Evolutionary conservation across 53 echinoderm and acorn worm genomes (phyloP).

Genomic region (Echinometra lucunter): DNA sequence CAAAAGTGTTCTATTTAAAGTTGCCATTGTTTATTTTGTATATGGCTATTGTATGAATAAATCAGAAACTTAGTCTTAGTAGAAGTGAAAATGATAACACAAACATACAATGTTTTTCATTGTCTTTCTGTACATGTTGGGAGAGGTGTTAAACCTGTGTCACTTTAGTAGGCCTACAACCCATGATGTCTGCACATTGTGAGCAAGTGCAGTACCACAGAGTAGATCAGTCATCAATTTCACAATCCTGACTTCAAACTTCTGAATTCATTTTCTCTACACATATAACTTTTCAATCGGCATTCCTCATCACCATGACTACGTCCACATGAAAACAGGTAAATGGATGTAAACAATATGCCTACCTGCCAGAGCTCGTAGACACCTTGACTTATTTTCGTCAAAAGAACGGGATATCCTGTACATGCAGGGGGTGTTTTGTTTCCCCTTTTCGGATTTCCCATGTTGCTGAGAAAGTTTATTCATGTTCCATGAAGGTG

Average conservation of each 20-base stretch:
- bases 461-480: constrained; percentile 21
- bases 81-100: too few relatives aligned
- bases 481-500: background rate
- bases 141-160: background rate
- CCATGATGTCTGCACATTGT: background rate
- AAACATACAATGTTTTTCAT: too few relatives aligned
- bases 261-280: background rate
- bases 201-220: background rate
- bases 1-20: background rate
- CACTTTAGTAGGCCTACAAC: background rate
- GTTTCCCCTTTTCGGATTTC: constrained; percentile 47
- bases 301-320: background rate
- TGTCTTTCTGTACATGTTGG: too few relatives aligned
- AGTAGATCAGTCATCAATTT: background rate
- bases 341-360: background rate
- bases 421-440: constrained; percentile 27
- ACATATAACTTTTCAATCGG: background rate
- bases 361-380: background rate
- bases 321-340: background rate
- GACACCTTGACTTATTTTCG: background rate
- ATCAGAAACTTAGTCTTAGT: background rate
- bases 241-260: background rate
- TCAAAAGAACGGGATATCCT: constrained; percentile 40
- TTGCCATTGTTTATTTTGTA: background rate
- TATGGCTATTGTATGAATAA: too few relatives aligned